A percentile compares a stretch with the other conserved stretches of the same genome.
Conservation (phyloP, 2,888 invertebrate genomes). For the Bombyx huttoni region DNA sequence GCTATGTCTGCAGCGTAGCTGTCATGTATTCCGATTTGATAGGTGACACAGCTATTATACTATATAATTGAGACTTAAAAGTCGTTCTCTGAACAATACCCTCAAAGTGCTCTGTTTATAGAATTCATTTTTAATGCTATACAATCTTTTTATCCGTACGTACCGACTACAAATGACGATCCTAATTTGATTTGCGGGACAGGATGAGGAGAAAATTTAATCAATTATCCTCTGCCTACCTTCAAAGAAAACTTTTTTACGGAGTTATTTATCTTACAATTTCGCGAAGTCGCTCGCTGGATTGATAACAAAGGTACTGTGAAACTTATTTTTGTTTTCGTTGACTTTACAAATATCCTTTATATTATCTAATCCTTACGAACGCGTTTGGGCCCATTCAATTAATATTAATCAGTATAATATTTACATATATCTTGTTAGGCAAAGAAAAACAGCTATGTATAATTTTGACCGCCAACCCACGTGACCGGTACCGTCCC, state of each 20-base stretch:
- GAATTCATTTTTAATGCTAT: background rate
- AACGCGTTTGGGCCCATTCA: too few relatives aligned
- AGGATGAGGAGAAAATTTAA: conserved; percentile 15
- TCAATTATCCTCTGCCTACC: conserved; percentile 13
- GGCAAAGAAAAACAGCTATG: too few relatives aligned
- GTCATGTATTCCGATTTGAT: too few relatives aligned
- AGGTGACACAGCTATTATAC: too few relatives aligned
- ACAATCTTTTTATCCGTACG: conserved; percentile 4
- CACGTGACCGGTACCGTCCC: too few relatives aligned
- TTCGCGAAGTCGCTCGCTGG: background rate
- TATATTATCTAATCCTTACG: too few relatives aligned
- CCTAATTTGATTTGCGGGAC: conserved; percentile 14
- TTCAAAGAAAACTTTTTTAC: conserved; percentile 10
- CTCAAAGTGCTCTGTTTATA: background rate
- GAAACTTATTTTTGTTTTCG: conserved; percentile 14
- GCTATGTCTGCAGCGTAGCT: too few relatives aligned
- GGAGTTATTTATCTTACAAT: conserved; percentile 4
- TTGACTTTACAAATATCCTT: conserved; percentile 14
- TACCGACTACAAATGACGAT: conserved; percentile 11
- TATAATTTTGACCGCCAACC: too few relatives aligned
- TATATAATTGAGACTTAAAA: too few relatives aligned
- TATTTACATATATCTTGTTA: too few relatives aligned
- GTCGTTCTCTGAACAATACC: too few relatives aligned
- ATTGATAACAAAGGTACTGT: conserved; percentile 2
- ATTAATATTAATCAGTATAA: too few relatives aligned